Evolutionary conservation across 2,888 invertebrate genomes (phyloP).

Genomic region (Desoria tigrina): DNA sequence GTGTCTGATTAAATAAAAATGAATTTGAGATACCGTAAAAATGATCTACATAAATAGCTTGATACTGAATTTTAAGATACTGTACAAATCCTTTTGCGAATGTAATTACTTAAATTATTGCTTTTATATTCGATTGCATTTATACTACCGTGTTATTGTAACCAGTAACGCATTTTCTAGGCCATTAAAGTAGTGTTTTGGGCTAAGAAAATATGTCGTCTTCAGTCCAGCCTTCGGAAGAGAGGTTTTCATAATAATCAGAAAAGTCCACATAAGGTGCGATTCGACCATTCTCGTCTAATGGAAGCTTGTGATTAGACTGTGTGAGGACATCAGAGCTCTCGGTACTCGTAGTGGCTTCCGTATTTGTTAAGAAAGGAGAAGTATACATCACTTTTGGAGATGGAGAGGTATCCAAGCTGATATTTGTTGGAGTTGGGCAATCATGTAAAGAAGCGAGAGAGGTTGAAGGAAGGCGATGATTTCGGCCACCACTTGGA

Average conservation of each 20-base stretch:
- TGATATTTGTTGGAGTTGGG: conserved; percentile 44
- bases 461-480: conserved; percentile 26
- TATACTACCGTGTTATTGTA: no score
- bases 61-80: no score
- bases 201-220: conserved; percentile 36
- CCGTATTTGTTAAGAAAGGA: conserved; percentile 37
- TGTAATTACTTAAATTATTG: no score
- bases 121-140: no score
- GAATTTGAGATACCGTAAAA: no score
- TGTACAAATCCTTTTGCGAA: no score
- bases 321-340: conserved; percentile 48
- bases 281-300: conserved; percentile 70
- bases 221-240: conserved; percentile 36
- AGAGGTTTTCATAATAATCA: conserved; percentile 73
- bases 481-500: conserved; percentile 51
- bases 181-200: no score
- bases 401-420: conserved; percentile 29
- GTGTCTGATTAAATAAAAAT: no score
- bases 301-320: conserved; percentile 58
- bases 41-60: no score
- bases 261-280: conserved; percentile 82
- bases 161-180: no score
- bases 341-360: conserved; percentile 50
- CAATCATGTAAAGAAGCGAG: conserved; percentile 29
- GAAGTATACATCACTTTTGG: conserved; percentile 23